Percentiles rank a stretch among this genome's conserved stretches.
These are phyloP conservation scores for Anastrepha obliqua DNA, from an alignment of 1,140 invertebrate genomes.

Conservation along the genomic window DNA sequence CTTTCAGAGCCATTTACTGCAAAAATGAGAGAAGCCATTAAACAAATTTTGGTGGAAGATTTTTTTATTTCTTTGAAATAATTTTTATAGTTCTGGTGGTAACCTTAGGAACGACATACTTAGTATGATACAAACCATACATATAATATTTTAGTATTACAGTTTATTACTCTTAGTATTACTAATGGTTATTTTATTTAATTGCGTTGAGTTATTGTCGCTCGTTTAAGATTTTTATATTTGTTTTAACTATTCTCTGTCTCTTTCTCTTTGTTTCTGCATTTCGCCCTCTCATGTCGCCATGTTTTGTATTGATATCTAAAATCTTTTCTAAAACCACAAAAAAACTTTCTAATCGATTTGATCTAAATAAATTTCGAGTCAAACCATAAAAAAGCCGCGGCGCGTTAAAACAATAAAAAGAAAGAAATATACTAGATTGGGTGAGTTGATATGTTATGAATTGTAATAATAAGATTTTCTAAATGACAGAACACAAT, in stretches of 20 bases:
- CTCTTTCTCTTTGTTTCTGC: constrained; percentile 53
- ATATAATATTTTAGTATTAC: no score
- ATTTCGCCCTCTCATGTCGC: constrained; percentile 8
- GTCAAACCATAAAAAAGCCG: constrained; percentile 34
- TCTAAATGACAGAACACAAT: constrained; percentile 24
- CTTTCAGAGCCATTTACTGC: no score
- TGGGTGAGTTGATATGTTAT: constrained; percentile 38
- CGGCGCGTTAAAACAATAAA: neutral
- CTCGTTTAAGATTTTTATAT: constrained; percentile 6
- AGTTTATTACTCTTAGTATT: neutral
- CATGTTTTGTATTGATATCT: constrained; percentile 15
- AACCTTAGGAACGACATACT: no score
- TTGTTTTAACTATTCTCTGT: constrained; percentile 38
- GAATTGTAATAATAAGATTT: constrained; percentile 4
- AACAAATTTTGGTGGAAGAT: no score
- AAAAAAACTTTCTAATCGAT: constrained; percentile 16
- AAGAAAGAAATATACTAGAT: constrained; percentile 23
- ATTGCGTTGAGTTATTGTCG: constrained; percentile 6
- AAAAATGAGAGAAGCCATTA: no score
- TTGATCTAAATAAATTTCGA: constrained; percentile 1
- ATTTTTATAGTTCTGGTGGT: no score
- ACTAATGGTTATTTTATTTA: neutral
- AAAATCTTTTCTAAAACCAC: neutral
- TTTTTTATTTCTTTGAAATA: no score
- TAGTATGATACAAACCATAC: no score